Evolutionary conservation across 2,113 vertebrate genomes (phyloP).

Genomic region (Saccopteryx leptura): DNA sequence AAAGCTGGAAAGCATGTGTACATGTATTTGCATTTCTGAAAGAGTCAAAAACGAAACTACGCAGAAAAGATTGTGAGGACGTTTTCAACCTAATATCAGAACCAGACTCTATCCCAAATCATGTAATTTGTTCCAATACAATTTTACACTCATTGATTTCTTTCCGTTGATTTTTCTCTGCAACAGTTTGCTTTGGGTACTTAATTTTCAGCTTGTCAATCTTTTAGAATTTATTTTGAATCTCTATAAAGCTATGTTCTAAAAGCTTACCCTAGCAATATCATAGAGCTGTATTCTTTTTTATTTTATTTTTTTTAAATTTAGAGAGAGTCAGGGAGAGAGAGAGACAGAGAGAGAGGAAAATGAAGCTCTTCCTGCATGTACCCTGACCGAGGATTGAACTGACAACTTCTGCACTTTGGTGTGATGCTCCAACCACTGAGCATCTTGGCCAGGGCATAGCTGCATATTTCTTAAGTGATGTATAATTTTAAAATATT

Average conservation of each 20-base stretch:
- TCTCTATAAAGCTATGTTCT: not conserved
- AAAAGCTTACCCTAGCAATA: not conserved
- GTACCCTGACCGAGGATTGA: no score
- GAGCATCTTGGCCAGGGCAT: not conserved
- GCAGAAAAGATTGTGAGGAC: not conserved
- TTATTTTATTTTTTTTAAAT: no score
- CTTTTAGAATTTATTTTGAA: not conserved
- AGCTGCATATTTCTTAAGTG: not conserved
- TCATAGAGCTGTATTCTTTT: not conserved
- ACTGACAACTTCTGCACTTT: no score
- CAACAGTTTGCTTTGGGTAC: not conserved
- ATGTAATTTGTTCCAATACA: not conserved
- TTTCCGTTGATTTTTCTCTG: not conserved
- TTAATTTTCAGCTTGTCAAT: slow-evolving; percentile 39
- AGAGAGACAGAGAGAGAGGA: no score
- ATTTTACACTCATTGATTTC: not conserved
- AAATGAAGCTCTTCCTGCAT: no score
- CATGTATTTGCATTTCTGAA: not conserved
- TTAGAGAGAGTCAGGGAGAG: no score
- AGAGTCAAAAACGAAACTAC: not conserved
- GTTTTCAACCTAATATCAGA: not conserved
- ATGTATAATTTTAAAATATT: not conserved
- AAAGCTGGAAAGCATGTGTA: not conserved
- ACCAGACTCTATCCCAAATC: not conserved
- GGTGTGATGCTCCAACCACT: no score